These are phyloP conservation scores for Drosophila willistoni DNA, from an alignment of 1,140 invertebrate genomes.

Conservation along the genomic window DNA sequence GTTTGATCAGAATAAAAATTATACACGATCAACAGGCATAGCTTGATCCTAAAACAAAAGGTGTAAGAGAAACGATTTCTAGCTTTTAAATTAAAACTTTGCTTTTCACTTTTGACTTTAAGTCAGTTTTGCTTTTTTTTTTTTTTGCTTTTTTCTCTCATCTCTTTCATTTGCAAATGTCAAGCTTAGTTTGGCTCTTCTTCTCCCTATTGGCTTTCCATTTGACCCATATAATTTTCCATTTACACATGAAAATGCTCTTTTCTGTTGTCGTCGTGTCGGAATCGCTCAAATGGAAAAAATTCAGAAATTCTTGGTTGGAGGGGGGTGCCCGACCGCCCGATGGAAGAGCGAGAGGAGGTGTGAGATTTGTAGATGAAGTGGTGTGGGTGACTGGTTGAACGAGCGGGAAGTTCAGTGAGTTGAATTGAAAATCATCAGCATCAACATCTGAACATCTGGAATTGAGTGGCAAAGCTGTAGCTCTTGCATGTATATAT, in stretches of 20 bases:
- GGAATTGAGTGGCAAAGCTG: slow-evolving; percentile 15
- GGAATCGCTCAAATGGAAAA: slow-evolving; percentile 14
- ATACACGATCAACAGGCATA: no score
- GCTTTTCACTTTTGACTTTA: background rate
- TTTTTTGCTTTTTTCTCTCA: background rate
- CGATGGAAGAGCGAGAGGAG: background rate
- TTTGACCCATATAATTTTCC: slow-evolving; percentile 11
- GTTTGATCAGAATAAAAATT: no score
- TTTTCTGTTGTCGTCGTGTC: slow-evolving; percentile 11
- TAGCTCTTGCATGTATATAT: slow-evolving; percentile 21
- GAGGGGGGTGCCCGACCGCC: no score
- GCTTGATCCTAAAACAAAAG: no score
- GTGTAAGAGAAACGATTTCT: no score
- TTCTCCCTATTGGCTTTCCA: background rate
- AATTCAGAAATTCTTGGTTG: slow-evolving; percentile 7
- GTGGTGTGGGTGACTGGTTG: background rate
- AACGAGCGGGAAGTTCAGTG: slow-evolving; percentile 7
- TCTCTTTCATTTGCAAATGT: slow-evolving; percentile 4
- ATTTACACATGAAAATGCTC: slow-evolving; percentile 15
- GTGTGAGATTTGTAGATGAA: background rate
- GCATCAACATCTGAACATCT: slow-evolving; percentile 16
- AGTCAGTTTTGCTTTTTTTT: background rate
- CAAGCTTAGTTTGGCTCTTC: background rate
- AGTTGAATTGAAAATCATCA: slow-evolving; percentile 18
- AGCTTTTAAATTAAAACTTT: no score